Percentiles rank a stretch among this genome's conserved stretches.
These are phyloP conservation scores for Chrysaora quinquecirrha DNA, from an alignment of 30 jellyfish, hydroid and myxozoan species.

Conservation along the genomic window DNA sequence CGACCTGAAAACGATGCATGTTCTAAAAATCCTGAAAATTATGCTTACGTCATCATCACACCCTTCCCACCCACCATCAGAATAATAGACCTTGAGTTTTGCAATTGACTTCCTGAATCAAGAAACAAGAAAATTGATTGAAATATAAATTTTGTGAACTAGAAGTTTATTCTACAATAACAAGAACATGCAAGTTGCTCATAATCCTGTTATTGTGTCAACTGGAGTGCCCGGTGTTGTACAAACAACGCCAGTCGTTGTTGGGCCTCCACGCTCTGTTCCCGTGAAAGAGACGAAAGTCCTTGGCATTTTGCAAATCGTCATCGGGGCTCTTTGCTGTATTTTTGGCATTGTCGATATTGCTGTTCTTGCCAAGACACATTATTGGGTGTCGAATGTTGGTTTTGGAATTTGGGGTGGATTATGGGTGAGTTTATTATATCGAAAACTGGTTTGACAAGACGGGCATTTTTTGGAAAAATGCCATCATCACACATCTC, in stretches of 20 bases:
- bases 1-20: too few relatives aligned
- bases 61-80: too few relatives aligned
- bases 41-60: too few relatives aligned
- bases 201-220: neutral
- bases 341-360: conserved; percentile 36
- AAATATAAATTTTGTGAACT: too few relatives aligned
- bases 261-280: neutral
- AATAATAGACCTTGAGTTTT: too few relatives aligned
- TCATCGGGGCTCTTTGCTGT: conserved; percentile 32
- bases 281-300: conserved; percentile 13
- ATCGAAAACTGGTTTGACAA: neutral
- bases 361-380: neutral
- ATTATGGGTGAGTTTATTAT: conserved; percentile 23
- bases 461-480: too few relatives aligned
- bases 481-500: too few relatives aligned
- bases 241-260: neutral
- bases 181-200: neutral
- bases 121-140: too few relatives aligned
- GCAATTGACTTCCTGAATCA: too few relatives aligned
- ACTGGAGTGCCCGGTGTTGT: neutral
- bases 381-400: conserved; percentile 44
- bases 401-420: conserved; percentile 72
- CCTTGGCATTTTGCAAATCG: conserved; percentile 50
- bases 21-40: too few relatives aligned
- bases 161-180: too few relatives aligned